Conservation (phyloP, 2,888 invertebrate genomes). For the Synergus umbraculus region DNA sequence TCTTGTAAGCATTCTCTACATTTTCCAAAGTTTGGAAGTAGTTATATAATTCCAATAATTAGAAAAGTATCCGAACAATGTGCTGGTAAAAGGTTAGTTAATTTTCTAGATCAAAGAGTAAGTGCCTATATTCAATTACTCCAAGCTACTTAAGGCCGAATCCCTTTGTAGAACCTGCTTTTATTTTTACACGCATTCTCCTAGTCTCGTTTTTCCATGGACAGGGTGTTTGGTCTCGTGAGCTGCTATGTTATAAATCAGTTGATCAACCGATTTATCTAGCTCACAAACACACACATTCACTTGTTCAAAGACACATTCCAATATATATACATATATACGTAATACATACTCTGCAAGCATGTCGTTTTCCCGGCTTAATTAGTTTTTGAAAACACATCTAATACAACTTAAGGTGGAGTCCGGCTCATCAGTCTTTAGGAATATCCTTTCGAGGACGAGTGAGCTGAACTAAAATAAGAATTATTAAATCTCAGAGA, state of each 20-base stretch:
- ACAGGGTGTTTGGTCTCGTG: neutral
- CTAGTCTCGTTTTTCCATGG: neutral
- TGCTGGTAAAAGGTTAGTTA: neutral
- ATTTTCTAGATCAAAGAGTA: constrained; percentile 9
- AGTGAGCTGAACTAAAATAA: neutral
- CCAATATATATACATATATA: neutral
- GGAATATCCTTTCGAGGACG: too few relatives aligned
- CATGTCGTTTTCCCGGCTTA: neutral
- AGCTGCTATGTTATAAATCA: constrained; percentile 3
- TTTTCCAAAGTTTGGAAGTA: neutral
- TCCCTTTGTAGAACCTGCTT: constrained; percentile 17
- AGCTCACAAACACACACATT: neutral
- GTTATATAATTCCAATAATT: neutral
- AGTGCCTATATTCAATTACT: neutral
- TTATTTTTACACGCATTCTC: constrained; percentile 20
- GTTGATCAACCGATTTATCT: constrained; percentile 25
- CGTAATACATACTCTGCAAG: neutral
- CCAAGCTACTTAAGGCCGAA: neutral
- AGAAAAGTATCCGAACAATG: neutral
- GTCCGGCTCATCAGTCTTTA: neutral
- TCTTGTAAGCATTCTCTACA: too few relatives aligned
- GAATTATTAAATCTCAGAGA: too few relatives aligned
- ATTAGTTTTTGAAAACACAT: too few relatives aligned
- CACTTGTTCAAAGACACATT: neutral
- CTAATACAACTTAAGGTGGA: neutral